Percentiles rank a stretch among this genome's conserved stretches.
phyloP scores from a whole-genome alignment of 2,113 vertebrate species.

The Anseranas semipalmata region DNA sequence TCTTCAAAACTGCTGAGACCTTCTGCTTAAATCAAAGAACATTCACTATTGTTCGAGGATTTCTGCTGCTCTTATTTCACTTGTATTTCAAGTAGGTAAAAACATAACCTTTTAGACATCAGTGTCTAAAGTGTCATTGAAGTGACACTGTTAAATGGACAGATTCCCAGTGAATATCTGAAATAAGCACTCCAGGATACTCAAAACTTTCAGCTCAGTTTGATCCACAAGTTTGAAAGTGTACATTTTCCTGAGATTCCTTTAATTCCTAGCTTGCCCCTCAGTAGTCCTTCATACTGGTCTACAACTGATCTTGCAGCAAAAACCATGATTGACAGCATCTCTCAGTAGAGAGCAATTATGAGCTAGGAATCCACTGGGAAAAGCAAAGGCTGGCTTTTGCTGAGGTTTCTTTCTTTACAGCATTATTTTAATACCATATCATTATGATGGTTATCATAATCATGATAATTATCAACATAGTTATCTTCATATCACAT shows the following conservation, averaged over 20 bases:
- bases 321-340: background rate
- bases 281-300: background rate
- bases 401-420: slow-evolving; percentile 37
- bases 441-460: slow-evolving; percentile 7
- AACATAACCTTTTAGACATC: background rate
- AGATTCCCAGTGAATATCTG: background rate
- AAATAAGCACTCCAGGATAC: background rate
- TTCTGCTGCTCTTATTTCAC: background rate
- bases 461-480: background rate
- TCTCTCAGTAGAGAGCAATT: background rate
- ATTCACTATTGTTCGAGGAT: background rate
- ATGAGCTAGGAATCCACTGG: background rate
- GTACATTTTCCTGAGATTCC: background rate
- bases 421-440: background rate
- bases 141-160: background rate
- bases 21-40: background rate
- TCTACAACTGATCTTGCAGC: background rate
- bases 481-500: background rate
- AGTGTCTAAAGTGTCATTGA: background rate
- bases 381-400: background rate
- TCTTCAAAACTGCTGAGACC: background rate
- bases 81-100: background rate
- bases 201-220: background rate
- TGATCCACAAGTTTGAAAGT: background rate
- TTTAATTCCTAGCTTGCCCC: background rate